Evolutionary conservation across 2,797 vertebrate species (phyloP), one percentile per base, ranked within the genome.

Genomic region (Telmatherina bonti): DNA sequence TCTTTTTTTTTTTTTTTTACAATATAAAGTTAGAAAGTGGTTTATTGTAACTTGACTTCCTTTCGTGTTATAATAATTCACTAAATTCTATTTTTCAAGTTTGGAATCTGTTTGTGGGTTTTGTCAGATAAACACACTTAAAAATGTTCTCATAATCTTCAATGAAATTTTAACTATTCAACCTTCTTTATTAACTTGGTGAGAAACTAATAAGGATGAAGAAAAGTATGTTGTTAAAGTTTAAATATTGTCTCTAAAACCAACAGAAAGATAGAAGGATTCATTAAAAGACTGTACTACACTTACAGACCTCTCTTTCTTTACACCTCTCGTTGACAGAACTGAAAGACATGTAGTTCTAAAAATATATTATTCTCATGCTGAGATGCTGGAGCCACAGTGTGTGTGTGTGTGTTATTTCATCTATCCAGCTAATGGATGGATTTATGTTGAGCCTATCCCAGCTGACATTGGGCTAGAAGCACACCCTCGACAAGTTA

Each of bases 381-480:
- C 24, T 52, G 49, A 16, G 49, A 52, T 24, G 22, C 24, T 52
- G 26, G 13, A 52, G 27, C 49, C 49, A 52, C 24, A 26, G 24
- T 26, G 11, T 49, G 43, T 49, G 13, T 52, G 49, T 15, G 49
- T 26, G 26, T 52, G 49, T 26, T 26, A 52, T 26, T 27, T 26
- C 24, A 52, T 26, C 47, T 11, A 51, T 51, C 49, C 49, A 52
- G 49, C 49, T 27, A 52, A 52, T 52, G 26, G 11, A 49, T 45
- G 41, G 49, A 52, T 52, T 52, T 15, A 52, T 52, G 49, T 52
- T 6, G 49, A 52, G 49, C 24, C 24, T 52, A 15, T 27, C 24
- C 26, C 49, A 52, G 49, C 49, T 52, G 49, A 52, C 49, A 52
- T 52, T 52, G 49, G 49, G 24, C 49, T 52, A 16, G 26, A 52